Conservation (phyloP, 1,140 invertebrate species). For the Drosophila sucinea region DNA sequence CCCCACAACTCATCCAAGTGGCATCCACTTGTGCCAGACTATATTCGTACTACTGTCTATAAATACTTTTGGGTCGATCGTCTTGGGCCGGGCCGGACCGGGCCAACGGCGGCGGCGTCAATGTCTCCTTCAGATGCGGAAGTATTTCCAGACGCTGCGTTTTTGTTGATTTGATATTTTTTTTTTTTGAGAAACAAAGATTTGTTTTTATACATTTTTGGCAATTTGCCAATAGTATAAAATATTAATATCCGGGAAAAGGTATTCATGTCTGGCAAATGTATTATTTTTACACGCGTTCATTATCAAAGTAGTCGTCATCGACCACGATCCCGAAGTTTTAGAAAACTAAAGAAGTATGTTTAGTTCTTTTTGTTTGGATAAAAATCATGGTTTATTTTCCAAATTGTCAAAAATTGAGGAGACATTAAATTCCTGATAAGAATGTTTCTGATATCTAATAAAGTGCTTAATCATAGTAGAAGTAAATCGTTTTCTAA, state of each 20-base stretch:
- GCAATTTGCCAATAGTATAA: conserved; percentile 75
- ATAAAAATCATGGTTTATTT: too few species aligned
- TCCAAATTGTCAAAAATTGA: too few species aligned
- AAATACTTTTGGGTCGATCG: conserved; percentile 6
- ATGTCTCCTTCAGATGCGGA: conserved; percentile 71
- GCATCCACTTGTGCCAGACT: conserved; percentile 45
- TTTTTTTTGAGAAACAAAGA: conserved; percentile 5
- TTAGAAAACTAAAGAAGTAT: too few species aligned
- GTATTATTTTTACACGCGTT: background rate
- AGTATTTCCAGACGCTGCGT: conserved; percentile 70
- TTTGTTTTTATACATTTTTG: conserved; percentile 46
- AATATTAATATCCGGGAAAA: conserved; percentile 41
- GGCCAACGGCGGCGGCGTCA: conserved; percentile 31
- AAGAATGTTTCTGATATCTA: background rate
- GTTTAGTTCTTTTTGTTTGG: too few species aligned
- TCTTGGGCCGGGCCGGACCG: conserved; percentile 12
- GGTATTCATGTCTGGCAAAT: conserved; percentile 16
- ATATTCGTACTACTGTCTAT: conserved; percentile 12
- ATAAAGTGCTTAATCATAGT: too few species aligned
- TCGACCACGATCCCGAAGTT: too few species aligned
- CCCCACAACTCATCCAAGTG: conserved; percentile 26
- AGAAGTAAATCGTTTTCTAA: too few species aligned
- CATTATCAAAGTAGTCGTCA: background rate
- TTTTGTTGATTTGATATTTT: conserved; percentile 13
- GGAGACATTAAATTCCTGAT: background rate